phyloP scores from a whole-genome alignment of 1,140 invertebrate species.

The Drosophila equinoxialis region DNA sequence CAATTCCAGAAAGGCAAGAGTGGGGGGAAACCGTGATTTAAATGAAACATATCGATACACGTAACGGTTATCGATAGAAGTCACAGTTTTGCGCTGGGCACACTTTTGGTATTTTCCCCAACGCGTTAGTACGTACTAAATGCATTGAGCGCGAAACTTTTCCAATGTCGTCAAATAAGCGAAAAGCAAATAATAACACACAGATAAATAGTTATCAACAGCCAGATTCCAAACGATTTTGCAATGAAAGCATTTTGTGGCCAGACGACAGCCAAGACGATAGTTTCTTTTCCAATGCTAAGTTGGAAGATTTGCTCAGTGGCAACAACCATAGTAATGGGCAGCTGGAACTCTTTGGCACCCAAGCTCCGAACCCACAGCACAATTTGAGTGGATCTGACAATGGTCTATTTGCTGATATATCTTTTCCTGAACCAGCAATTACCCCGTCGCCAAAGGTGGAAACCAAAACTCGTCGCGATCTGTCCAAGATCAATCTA shows the following conservation, averaged over 20 bases:
- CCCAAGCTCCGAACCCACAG: slow-evolving; percentile 26
- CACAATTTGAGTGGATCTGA: slow-evolving; percentile 36
- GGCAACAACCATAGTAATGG: slow-evolving; percentile 33
- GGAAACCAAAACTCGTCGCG: not conserved
- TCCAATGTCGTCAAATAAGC: slow-evolving; percentile 27
- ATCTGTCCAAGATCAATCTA: not conserved
- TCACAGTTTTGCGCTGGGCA: not conserved
- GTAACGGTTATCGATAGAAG: not conserved
- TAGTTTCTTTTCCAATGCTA: slow-evolving; percentile 66
- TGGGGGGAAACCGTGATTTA: too few relatives aligned
- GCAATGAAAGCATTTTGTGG: slow-evolving; percentile 57
- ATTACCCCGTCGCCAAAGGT: not conserved
- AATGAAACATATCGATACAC: not conserved
- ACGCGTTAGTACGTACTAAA: not conserved
- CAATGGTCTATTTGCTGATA: slow-evolving; percentile 66
- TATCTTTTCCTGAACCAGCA: slow-evolving; percentile 28
- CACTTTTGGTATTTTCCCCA: not conserved
- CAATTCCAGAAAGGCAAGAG: too few relatives aligned
- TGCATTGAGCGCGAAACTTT: slow-evolving; percentile 37
- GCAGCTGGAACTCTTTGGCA: slow-evolving; percentile 40
- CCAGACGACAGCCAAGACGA: slow-evolving; percentile 69
- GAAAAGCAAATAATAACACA: slow-evolving; percentile 31
- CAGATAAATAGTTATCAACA: slow-evolving; percentile 2
- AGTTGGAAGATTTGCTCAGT: slow-evolving; percentile 57
- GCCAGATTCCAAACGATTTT: slow-evolving; percentile 27